Percentiles rank a stretch among this genome's conserved stretches.
These are phyloP conservation scores for Alcis repandata DNA, from an alignment of 2,888 invertebrate species.

Conservation along the genomic window DNA sequence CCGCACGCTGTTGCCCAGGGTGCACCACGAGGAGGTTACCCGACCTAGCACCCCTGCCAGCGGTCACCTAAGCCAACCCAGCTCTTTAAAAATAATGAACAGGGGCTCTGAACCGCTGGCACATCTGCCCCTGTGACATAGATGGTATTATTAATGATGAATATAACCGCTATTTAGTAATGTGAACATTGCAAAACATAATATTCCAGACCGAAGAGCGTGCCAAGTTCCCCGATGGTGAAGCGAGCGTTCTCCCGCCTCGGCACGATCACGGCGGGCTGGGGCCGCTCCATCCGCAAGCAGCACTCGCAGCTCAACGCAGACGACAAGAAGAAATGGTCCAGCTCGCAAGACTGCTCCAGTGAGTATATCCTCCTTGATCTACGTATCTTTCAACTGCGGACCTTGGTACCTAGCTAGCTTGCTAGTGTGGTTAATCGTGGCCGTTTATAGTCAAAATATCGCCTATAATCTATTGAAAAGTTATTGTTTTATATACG, in stretches of 20 bases:
- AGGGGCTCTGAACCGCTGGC: no score
- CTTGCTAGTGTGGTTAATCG: neutral
- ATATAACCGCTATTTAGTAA: neutral
- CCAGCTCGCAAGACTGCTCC: slow-evolving; percentile 96
- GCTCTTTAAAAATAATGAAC: no score
- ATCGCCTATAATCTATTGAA: no score
- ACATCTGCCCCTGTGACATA: no score
- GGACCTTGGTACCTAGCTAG: no score
- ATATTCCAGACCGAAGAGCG: slow-evolving; percentile 93
- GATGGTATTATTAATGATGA: no score
- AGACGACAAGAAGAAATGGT: slow-evolving; percentile 96
- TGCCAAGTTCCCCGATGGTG: slow-evolving; percentile 97
- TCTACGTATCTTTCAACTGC: neutral
- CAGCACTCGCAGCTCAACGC: slow-evolving; percentile 93
- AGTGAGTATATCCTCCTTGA: slow-evolving; percentile 86
- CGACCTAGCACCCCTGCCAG: no score
- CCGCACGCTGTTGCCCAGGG: no score
- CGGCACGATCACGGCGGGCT: slow-evolving; percentile 95
- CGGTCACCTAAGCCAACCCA: no score
- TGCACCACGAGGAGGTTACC: no score
- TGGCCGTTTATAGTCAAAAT: neutral
- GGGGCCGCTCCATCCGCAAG: slow-evolving; percentile 95
- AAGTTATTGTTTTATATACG: no score
- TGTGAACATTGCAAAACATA: neutral
- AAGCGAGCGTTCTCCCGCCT: slow-evolving; percentile 96